A percentile compares a stretch with the other conserved stretches of the same genome.
phyloP scores from a whole-genome alignment of 2,113 vertebrate genomes.

The Mormyrus lacerda region DNA sequence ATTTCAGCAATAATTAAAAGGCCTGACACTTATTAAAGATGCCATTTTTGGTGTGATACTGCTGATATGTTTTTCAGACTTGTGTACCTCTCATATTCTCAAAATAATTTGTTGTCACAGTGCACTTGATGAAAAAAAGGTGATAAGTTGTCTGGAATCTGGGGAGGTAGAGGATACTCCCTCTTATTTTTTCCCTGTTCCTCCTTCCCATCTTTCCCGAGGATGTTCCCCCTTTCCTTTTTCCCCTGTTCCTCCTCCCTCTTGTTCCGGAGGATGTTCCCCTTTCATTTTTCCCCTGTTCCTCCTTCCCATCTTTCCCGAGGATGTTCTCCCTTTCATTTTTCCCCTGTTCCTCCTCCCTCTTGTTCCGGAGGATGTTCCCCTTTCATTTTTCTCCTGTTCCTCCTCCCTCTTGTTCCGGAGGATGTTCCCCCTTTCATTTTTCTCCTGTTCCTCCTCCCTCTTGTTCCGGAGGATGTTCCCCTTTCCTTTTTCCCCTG shows the following conservation, averaged over 20 bases:
- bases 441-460: too few species aligned
- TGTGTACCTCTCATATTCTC: neutral
- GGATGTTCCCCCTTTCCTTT: neutral
- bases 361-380: too few species aligned
- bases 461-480: too few species aligned
- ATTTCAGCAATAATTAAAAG: neutral
- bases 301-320: neutral
- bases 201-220: neutral
- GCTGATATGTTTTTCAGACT: neutral
- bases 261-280: neutral
- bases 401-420: too few species aligned
- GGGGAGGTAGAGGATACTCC: neutral
- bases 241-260: neutral
- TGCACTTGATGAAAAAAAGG: neutral
- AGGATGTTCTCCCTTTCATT: neutral
- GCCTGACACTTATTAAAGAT: neutral
- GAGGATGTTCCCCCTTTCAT: too few species aligned
- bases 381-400: neutral
- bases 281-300: neutral
- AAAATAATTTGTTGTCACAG: neutral
- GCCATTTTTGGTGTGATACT: neutral
- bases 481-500: too few species aligned
- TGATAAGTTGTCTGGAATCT: neutral
- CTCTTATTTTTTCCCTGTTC: neutral
- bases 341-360: too few species aligned